These are phyloP conservation scores for Phataginus tetradactyla DNA, from an alignment of 2,797 vertebrate species.

Conservation along the genomic window DNA sequence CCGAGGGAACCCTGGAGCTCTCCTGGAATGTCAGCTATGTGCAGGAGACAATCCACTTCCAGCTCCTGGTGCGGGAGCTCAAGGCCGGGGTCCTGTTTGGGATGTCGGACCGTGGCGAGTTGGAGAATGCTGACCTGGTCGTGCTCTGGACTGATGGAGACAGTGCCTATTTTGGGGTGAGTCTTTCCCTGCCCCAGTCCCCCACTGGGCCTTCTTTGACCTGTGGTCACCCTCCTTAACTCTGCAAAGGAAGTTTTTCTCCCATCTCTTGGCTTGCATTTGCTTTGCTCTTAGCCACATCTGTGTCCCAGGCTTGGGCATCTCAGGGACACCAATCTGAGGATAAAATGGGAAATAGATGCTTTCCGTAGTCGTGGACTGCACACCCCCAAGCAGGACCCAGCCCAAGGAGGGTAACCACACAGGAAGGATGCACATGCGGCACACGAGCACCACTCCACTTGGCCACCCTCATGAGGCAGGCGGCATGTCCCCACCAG, in stretches of 20 bases:
- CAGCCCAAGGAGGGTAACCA: not conserved
- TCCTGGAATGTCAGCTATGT: slow-evolving; percentile 95
- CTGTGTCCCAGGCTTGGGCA: fast-evolving
- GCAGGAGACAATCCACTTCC: slow-evolving; percentile 89
- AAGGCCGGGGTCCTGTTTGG: slow-evolving; percentile 92
- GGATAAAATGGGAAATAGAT: not conserved
- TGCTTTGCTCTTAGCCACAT: not conserved
- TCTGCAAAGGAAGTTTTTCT: not conserved
- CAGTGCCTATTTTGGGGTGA: slow-evolving; percentile 90
- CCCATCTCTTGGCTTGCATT: fast-evolving
- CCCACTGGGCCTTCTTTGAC: not conserved
- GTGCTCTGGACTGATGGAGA: slow-evolving; percentile 93
- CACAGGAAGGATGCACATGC: fast-evolving
- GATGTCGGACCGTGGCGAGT: slow-evolving; percentile 94
- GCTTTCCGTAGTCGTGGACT: not conserved
- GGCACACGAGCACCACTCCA: fast-evolving
- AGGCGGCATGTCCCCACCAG: fast-evolving
- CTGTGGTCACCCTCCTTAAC: fast-evolving
- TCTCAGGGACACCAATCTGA: fast-evolving
- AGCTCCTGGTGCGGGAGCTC: slow-evolving; percentile 87
- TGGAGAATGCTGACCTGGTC: slow-evolving; percentile 92
- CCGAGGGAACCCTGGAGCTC: slow-evolving; percentile 89
- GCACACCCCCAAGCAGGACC: fast-evolving
- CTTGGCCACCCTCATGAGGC: fast-evolving
- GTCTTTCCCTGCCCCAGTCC: not conserved